phyloP scores from a whole-genome alignment of 2,888 invertebrate species.

The Trichacis sp. region DNA sequence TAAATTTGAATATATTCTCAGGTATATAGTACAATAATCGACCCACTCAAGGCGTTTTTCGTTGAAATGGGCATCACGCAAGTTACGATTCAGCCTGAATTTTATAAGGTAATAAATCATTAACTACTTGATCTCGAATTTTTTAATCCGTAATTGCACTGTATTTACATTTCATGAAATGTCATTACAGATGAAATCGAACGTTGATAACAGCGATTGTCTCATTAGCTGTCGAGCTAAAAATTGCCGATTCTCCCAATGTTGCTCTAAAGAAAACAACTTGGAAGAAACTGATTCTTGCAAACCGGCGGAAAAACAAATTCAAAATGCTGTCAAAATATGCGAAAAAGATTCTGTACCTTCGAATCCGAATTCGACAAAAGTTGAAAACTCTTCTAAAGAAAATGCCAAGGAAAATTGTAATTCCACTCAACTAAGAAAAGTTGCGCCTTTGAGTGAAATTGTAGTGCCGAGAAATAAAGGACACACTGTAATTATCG shows the following conservation, averaged over 20 bases:
- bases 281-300: slow-evolving; percentile 13
- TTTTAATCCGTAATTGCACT: not conserved
- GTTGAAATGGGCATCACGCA: slow-evolving; percentile 84
- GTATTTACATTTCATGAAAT: not conserved
- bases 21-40: slow-evolving; percentile 72
- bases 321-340: too few species aligned
- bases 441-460: not conserved
- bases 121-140: too few species aligned
- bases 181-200: slow-evolving; percentile 56
- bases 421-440: not conserved
- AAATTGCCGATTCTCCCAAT: slow-evolving; percentile 58
- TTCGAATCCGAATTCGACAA: slow-evolving; percentile 42
- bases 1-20: slow-evolving; percentile 47
- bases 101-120: slow-evolving; percentile 65
- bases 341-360: slow-evolving; percentile 53
- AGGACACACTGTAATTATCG: slow-evolving; percentile 21
- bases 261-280: slow-evolving; percentile 54
- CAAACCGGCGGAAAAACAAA: slow-evolving; percentile 34
- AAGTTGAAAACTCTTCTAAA: slow-evolving; percentile 28
- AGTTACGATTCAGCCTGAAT: slow-evolving; percentile 91
- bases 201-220: slow-evolving; percentile 53
- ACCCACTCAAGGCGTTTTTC: slow-evolving; percentile 80
- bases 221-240: slow-evolving; percentile 62
- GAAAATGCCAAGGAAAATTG: not conserved
- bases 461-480: slow-evolving; percentile 3